Percentiles rank a stretch among this genome's conserved stretches.
Evolutionary conservation across 2,113 vertebrate genomes (phyloP).

Genomic region (Peromyscus maniculatus): DNA sequence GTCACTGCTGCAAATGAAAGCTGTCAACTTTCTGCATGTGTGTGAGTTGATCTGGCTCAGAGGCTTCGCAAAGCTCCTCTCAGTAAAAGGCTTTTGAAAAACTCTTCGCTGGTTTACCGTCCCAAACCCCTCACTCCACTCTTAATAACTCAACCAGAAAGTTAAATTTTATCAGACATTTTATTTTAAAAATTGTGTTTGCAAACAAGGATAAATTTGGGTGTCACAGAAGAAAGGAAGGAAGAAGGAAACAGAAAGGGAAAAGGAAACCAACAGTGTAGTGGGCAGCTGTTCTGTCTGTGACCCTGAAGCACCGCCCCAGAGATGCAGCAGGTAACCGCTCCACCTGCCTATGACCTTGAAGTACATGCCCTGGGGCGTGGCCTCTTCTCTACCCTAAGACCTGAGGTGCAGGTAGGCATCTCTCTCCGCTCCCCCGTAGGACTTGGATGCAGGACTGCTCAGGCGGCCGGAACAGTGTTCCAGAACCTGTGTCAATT

Average conservation of each 20-base stretch:
- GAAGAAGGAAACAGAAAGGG: neutral
- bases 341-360: no score
- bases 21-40: neutral
- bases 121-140: neutral
- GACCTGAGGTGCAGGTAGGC: no score
- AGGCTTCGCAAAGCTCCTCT: neutral
- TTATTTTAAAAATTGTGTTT: neutral
- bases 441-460: no score
- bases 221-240: neutral
- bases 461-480: no score
- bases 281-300: no score
- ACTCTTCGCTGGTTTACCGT: neutral
- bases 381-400: no score
- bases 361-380: no score
- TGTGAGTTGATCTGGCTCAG: neutral
- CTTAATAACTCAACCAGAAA: neutral
- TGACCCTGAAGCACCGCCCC: no score
- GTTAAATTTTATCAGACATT: neutral
- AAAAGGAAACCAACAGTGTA: neutral
- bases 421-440: no score
- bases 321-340: no score
- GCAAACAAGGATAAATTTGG: slow-evolving; percentile 7
- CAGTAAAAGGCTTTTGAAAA: neutral
- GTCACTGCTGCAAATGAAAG: neutral
- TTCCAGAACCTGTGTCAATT: no score